Conservation (phyloP, 2,888 invertebrate genomes). For the Odontocolon sp. region DNA sequence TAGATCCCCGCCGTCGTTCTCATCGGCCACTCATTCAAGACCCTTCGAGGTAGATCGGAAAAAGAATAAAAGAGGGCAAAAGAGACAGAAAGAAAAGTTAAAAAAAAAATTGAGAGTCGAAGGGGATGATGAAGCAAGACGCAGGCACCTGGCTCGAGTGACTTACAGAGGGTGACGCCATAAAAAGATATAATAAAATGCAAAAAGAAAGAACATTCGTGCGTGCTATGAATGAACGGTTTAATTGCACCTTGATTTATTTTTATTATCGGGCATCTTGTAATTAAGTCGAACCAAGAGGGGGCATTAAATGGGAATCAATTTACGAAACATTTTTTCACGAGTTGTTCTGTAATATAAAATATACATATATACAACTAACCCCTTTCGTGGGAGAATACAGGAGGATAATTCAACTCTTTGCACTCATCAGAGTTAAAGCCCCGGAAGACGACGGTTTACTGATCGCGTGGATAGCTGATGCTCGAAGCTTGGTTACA, state of each 20-base stretch:
- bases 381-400: constrained; percentile 14
- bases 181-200: constrained; percentile 39
- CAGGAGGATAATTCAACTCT: constrained; percentile 32
- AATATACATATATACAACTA: neutral
- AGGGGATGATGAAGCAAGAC: constrained; percentile 11
- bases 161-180: constrained; percentile 9
- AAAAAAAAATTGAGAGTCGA: neutral
- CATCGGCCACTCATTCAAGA: constrained; percentile 40
- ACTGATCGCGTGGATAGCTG: constrained; percentile 40
- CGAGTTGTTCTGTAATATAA: constrained; percentile 17
- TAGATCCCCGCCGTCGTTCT: constrained; percentile 21
- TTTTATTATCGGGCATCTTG: constrained; percentile 2
- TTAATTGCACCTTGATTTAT: constrained; percentile 44
- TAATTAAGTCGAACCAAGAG: constrained; percentile 31
- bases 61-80: constrained; percentile 48
- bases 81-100: constrained; percentile 13
- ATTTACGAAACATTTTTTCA: constrained; percentile 30
- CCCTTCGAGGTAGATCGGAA: constrained; percentile 31
- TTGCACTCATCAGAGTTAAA: constrained; percentile 30
- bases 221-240: constrained; percentile 1
- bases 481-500: constrained; percentile 25
- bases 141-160: constrained; percentile 4
- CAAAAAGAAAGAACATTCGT: constrained; percentile 44
- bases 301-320: constrained; percentile 45
- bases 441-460: constrained; percentile 19